Conservation (phyloP, 64 coral and sea anemone genomes). For the Orbicella faveolata region DNA sequence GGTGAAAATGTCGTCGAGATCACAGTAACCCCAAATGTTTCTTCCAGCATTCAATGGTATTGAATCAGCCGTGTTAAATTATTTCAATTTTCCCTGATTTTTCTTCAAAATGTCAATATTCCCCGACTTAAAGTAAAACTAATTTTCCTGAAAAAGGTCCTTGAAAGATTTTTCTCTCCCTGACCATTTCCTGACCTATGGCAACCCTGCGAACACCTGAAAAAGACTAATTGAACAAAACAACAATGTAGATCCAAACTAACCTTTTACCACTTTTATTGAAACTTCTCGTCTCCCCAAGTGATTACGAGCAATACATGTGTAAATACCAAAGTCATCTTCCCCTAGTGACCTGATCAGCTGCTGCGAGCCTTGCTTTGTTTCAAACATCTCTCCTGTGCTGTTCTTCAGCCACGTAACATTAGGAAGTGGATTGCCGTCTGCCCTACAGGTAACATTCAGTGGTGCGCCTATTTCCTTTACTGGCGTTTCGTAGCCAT, state of each 20-base stretch:
- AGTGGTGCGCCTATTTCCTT: background rate
- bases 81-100: too few species aligned
- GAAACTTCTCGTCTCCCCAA: background rate
- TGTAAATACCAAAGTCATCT: constrained; percentile 63
- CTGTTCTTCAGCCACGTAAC: constrained; percentile 61
- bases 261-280: constrained; percentile 38
- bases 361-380: background rate
- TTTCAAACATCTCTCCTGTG: background rate
- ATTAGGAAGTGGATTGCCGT: constrained; percentile 68
- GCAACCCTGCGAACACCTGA: too few species aligned
- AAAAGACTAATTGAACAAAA: background rate
- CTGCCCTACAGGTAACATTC: constrained; percentile 59
- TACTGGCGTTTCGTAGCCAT: too few species aligned
- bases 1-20: too few species aligned
- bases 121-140: too few species aligned
- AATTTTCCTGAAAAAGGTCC: too few species aligned
- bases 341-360: constrained; percentile 11
- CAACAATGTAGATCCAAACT: background rate
- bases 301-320: constrained; percentile 58
- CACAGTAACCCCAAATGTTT: too few species aligned
- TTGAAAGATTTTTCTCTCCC: too few species aligned
- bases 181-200: too few species aligned
- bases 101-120: too few species aligned
- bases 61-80: too few species aligned
- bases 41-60: too few species aligned